These are phyloP conservation scores for Yoshiicerus persimilis DNA, from an alignment of 1,140 invertebrate species.

Conservation along the genomic window DNA sequence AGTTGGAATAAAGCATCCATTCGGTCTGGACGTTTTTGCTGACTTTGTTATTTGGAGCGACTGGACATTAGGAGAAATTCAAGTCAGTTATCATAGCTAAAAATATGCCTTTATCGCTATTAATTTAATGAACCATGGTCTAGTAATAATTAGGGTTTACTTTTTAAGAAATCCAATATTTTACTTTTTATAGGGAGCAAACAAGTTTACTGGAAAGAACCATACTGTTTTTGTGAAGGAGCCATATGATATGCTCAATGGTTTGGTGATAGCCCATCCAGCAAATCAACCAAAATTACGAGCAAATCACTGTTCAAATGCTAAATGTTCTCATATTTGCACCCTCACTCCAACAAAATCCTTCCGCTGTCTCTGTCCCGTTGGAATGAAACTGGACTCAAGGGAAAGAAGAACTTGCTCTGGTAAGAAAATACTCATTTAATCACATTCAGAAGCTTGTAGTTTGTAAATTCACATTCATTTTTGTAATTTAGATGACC, in stretches of 20 bases:
- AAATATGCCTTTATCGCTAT: too few species aligned
- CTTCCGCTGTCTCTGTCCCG: constrained; percentile 76
- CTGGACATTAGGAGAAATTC: constrained; percentile 58
- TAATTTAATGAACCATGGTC: too few species aligned
- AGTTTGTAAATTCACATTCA: background rate
- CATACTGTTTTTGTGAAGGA: constrained; percentile 51
- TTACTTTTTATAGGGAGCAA: constrained; percentile 29
- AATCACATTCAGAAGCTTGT: too few species aligned
- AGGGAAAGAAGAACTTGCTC: constrained; percentile 60
- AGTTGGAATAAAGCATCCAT: constrained; percentile 64
- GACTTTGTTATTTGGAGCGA: constrained; percentile 86
- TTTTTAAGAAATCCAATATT: background rate
- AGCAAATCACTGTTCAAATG: constrained; percentile 68
- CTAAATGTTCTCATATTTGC: constrained; percentile 77
- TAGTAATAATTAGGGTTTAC: too few species aligned
- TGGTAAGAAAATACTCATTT: too few species aligned
- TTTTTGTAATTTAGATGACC: constrained; percentile 25
- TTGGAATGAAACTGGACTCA: constrained; percentile 62
- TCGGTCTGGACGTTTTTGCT: constrained; percentile 82
- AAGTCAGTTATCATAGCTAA: constrained; percentile 20
- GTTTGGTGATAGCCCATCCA: constrained; percentile 56
- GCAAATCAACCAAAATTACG: constrained; percentile 37
- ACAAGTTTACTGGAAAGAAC: constrained; percentile 55
- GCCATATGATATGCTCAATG: constrained; percentile 51
- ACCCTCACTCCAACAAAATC: constrained; percentile 64